These are phyloP conservation scores for Heliconius hortense DNA, from an alignment of 2,888 invertebrate species.

Conservation along the genomic window DNA sequence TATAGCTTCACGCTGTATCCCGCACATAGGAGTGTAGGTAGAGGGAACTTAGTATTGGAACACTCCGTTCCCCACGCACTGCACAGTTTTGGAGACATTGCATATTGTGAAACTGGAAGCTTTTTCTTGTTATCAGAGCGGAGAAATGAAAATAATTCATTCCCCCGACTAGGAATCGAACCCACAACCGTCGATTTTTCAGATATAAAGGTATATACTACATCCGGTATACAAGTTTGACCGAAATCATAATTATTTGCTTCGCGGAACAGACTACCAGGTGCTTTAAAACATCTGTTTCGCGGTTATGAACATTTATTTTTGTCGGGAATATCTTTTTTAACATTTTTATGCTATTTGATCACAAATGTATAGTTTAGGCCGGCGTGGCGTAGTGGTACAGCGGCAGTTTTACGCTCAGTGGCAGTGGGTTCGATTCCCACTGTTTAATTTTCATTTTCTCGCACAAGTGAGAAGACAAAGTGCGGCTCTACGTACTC, in stretches of 20 bases:
- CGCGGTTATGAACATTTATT: background rate
- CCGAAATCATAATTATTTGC: slow-evolving; percentile 1
- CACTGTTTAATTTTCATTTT: background rate
- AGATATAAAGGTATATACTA: too few relatives aligned
- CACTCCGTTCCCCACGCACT: background rate
- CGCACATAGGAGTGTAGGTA: too few relatives aligned
- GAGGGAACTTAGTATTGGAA: too few relatives aligned
- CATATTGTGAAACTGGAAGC: too few relatives aligned
- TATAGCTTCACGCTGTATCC: background rate
- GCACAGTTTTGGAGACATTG: background rate
- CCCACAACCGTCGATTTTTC: background rate
- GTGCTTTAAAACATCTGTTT: slow-evolving; percentile 13
- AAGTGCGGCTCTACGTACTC: too few relatives aligned
- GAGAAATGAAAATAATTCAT: too few relatives aligned
- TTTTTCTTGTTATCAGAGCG: too few relatives aligned
- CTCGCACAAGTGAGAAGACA: too few relatives aligned
- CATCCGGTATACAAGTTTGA: background rate
- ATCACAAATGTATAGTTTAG: background rate
- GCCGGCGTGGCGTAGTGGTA: background rate
- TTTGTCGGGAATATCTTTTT: background rate
- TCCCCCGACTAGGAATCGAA: background rate
- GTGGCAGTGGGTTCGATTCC: background rate
- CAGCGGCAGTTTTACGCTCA: background rate
- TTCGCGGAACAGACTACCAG: slow-evolving; percentile 6
- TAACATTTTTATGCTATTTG: background rate